Evolutionary conservation across 92 coral and sea anemone genomes (phyloP).

Genomic region (Paramuricea clavata): DNA sequence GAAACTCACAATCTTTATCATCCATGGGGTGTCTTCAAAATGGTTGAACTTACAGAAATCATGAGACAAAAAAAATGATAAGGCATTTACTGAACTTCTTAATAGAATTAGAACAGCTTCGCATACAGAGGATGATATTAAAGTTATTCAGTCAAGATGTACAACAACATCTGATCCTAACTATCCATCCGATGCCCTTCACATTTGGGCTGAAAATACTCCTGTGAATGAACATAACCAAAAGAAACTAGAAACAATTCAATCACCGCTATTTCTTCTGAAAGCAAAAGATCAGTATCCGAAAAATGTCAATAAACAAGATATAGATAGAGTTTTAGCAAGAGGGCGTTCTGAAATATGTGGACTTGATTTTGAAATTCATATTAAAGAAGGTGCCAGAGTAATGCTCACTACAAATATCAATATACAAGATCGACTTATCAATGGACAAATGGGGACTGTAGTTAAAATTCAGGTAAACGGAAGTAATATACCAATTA

Average conservation of each 20-base stretch:
- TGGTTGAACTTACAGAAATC: background rate
- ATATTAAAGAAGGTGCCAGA: conserved; percentile 8
- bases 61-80: background rate
- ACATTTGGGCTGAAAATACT: conserved; percentile 17
- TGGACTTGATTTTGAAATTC: conserved; percentile 4
- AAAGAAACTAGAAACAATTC: conserved; percentile 9
- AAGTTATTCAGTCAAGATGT: conserved; percentile 10
- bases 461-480: background rate
- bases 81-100: conserved; percentile 14
- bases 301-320: background rate
- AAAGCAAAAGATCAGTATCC: conserved; percentile 30
- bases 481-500: background rate
- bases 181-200: background rate
- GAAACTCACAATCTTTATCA: no score
- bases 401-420: background rate
- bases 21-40: no score
- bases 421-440: no score
- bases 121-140: conserved; percentile 7
- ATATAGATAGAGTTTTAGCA: background rate
- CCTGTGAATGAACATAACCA: background rate
- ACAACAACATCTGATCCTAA: background rate
- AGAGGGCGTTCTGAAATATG: background rate
- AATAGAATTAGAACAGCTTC: conserved; percentile 11
- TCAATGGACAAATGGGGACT: background rate
- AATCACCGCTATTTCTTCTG: background rate